Evolutionary conservation across 1,140 invertebrate species (phyloP).

Genomic region (Drosophila sucinea): DNA sequence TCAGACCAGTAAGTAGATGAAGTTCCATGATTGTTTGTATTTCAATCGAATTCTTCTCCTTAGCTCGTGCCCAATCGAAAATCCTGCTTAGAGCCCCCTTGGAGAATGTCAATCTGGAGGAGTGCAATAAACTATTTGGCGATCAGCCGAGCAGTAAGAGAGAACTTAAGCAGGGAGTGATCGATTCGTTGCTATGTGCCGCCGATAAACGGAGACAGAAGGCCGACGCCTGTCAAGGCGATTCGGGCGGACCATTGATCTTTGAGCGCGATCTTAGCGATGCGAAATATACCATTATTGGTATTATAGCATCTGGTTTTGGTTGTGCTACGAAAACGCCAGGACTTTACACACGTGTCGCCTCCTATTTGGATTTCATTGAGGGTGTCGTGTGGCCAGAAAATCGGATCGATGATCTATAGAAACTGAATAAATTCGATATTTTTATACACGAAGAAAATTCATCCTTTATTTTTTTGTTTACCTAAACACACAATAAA

Average conservation of each 20-base stretch:
- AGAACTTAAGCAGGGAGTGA: conserved; percentile 48
- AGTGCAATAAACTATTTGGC: conserved; percentile 47
- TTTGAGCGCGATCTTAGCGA: conserved; percentile 60
- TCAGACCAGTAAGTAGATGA: conserved; percentile 52
- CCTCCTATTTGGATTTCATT: conserved; percentile 87
- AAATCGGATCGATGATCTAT: neutral
- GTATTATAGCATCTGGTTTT: conserved; percentile 87
- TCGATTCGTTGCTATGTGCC: conserved; percentile 84
- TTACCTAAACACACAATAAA: too few relatives aligned
- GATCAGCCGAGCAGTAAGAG: conserved; percentile 22
- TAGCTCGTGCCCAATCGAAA: conserved; percentile 54
- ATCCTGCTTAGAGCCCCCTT: conserved; percentile 64
- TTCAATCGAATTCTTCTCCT: neutral
- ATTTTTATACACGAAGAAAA: conserved; percentile 18
- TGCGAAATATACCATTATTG: conserved; percentile 75
- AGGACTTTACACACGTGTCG: conserved; percentile 87
- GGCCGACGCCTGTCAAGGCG: conserved; percentile 87
- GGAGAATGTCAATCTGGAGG: conserved; percentile 40
- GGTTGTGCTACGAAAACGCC: conserved; percentile 86
- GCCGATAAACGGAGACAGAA: conserved; percentile 83
- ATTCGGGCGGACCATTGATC: conserved; percentile 88
- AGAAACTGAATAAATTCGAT: conserved; percentile 33
- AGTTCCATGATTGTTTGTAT: neutral
- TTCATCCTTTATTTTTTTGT: neutral
- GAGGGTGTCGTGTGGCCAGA: conserved; percentile 86